Conservation (phyloP, 2,113 vertebrate genomes). For the Abramis brama region DNA sequence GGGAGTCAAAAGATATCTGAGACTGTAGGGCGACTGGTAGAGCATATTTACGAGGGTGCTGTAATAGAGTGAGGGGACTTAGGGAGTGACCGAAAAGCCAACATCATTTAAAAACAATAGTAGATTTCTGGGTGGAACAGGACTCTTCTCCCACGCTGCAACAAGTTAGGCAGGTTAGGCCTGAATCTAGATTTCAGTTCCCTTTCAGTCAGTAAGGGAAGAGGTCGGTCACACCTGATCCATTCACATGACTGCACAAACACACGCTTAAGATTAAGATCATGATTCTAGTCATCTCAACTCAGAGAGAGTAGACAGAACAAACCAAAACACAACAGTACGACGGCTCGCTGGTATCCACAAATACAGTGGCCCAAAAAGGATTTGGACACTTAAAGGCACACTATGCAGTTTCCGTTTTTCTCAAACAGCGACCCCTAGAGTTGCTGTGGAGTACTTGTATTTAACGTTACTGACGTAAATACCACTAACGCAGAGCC, state of each 20-base stretch:
- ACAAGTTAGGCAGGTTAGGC: constrained; percentile 78
- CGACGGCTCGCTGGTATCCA: constrained; percentile 1
- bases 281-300: constrained; percentile 47
- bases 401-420: too few species aligned
- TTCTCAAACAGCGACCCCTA: too few species aligned
- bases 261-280: constrained; percentile 56
- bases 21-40: constrained; percentile 48
- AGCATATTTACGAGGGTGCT: constrained; percentile 54
- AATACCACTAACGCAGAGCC: too few species aligned
- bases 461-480: too few species aligned
- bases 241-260: constrained; percentile 49
- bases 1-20: constrained; percentile 38
- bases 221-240: constrained; percentile 59
- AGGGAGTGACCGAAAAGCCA: constrained; percentile 53
- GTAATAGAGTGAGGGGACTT: constrained; percentile 64
- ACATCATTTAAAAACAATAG: constrained; percentile 66
- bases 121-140: constrained; percentile 61
- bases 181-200: constrained; percentile 58
- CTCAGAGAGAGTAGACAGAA: constrained; percentile 54
- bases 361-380: constrained; percentile 30
- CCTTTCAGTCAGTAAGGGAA: constrained; percentile 55
- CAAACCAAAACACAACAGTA: neutral
- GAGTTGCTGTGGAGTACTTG: too few species aligned
- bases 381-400: neutral
- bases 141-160: constrained; percentile 55